Evolutionary conservation across 2,888 invertebrate genomes (phyloP).

Genomic region (Tachina grossa): DNA sequence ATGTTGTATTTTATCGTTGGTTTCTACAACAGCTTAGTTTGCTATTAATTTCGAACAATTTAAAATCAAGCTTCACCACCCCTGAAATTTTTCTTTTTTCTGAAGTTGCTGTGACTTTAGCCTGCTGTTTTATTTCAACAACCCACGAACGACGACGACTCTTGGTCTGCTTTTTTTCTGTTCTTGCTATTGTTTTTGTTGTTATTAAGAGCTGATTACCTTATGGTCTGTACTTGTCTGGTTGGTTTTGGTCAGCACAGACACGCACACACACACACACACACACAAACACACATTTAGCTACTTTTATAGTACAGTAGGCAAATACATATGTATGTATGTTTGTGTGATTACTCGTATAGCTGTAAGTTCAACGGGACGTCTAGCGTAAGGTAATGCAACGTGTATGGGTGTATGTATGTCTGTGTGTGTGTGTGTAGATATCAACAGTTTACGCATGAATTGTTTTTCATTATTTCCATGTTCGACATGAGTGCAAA

Average conservation of each 20-base stretch:
- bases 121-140: slow-evolving; percentile 2
- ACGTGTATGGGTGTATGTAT: background rate
- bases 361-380: slow-evolving; percentile 4
- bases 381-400: background rate
- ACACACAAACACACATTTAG: background rate
- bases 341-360: background rate
- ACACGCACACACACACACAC: background rate
- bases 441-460: slow-evolving; percentile 74
- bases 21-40: background rate
- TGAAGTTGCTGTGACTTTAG: slow-evolving; percentile 21
- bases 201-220: slow-evolving; percentile 55
- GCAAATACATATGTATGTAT: too few relatives aligned
- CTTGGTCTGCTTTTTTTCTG: slow-evolving; percentile 43
- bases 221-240: slow-evolving; percentile 56
- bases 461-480: slow-evolving; percentile 80
- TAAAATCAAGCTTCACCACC: slow-evolving; percentile 3
- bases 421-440: slow-evolving; percentile 9
- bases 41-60: background rate
- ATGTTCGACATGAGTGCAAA: slow-evolving; percentile 80
- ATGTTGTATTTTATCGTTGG: too few relatives aligned
- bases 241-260: slow-evolving; percentile 1
- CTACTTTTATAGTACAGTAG: background rate
- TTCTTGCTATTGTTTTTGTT: slow-evolving; percentile 33
- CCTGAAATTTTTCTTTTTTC: slow-evolving; percentile 8
- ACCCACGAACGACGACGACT: slow-evolving; percentile 50